phyloP scores from a whole-genome alignment of 1,140 invertebrate genomes.

The Ips nitidus region DNA sequence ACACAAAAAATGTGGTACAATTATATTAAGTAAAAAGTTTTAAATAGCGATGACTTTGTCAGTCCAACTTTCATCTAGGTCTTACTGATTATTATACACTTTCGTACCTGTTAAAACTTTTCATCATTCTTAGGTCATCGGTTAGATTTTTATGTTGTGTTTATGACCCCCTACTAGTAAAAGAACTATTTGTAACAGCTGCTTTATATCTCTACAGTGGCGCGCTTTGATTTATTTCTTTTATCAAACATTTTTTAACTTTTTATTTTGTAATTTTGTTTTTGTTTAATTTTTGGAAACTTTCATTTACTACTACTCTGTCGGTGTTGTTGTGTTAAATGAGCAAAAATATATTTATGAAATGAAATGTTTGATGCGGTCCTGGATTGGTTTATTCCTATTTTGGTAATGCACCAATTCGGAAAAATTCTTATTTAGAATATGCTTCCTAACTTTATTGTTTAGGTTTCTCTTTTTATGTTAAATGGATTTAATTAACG shows the following conservation, averaged over 20 bases:
- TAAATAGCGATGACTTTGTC: conserved; percentile 12
- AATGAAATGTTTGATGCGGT: no score
- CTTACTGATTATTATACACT: not conserved
- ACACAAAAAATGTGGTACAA: no score
- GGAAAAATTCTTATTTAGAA: no score
- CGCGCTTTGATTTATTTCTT: not conserved
- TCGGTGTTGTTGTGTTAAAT: no score
- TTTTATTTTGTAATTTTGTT: not conserved
- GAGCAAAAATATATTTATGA: no score
- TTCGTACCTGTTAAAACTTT: conserved; percentile 13
- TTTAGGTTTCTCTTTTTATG: no score
- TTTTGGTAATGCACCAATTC: no score
- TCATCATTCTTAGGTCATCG: conserved; percentile 15
- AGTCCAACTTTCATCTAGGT: conserved; percentile 9
- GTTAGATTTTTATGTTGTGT: conserved; percentile 12
- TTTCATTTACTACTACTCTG: no score
- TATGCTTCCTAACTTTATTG: no score
- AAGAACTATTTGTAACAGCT: conserved; percentile 1
- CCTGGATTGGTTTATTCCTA: no score
- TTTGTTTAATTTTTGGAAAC: no score
- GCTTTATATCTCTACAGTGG: not conserved
- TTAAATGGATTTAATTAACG: no score
- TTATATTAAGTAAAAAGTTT: conserved; percentile 3
- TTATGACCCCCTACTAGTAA: conserved; percentile 14
- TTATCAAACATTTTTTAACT: not conserved